Base-by-base conservation (phyloP, 2,888 invertebrate species). In the Euzetes globulus region DNA sequence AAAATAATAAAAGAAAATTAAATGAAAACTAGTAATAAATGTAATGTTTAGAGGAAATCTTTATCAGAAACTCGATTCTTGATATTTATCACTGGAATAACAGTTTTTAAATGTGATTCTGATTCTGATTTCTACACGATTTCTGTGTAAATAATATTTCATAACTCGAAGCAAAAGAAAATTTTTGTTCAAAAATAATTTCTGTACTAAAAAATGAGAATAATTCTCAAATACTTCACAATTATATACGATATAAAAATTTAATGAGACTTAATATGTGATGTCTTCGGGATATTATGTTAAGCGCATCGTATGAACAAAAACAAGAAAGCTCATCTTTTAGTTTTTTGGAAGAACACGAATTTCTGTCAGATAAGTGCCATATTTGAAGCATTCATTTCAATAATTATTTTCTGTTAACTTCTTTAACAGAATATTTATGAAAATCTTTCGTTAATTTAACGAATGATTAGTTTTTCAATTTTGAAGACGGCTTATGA, bases 211-310 rank as follows among this genome's bases (percentile, higher is more conserved):
- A 55, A 55, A 55, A 25, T 1, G 3, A 55, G 19, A 55, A 55
- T 25, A 55, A 55, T 55, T 25, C 6, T n/a, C 19, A 19, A 52
- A 33, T 33, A 33, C 33, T 33, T 52, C 17, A n/a, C n/a, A n/a
- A 52, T 19, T 52, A 52, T 52, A 52, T 47, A 55, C 9, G 25
- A 25, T 55, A 55, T 55, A 55, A 55, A 55, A 55, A 55, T 55
- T 55, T 55, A 55, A 55, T 55, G 55, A 55, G 55, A 55, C 55
- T 55, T 55, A 55, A 55, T 55, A 55, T 55, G 55, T 55, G 11
- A 25, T 7, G 25, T 7, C 55, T 55, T 55, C 11, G 11, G 25
- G 55, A 52, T 19, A 52, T 52, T 55, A 55, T 55, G 55, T 17
- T 17, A 47, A 5, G 15, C 52, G n/a, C 19, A 52, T 6, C n/a